phyloP scores from a whole-genome alignment of 2,888 invertebrate species.

The Iphiclides podalirius region DNA sequence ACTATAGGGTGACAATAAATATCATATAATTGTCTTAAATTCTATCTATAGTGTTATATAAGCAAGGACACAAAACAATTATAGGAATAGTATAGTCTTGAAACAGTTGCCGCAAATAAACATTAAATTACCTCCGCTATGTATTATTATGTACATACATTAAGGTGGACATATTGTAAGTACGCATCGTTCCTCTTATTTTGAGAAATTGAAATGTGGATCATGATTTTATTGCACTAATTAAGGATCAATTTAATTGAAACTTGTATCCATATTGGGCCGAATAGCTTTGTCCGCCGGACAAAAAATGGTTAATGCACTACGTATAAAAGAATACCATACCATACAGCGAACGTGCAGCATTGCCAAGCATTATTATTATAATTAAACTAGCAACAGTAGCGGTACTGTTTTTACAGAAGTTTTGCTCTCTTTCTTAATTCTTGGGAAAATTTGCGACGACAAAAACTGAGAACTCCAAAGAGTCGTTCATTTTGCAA shows the following conservation, averaged over 20 bases:
- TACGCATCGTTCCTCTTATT: conserved; percentile 39
- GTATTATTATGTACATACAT: conserved; percentile 55
- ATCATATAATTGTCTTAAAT: too few relatives aligned
- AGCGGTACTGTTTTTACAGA: conserved; percentile 18
- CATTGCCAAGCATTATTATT: conserved; percentile 21
- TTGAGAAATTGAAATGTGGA: conserved; percentile 52
- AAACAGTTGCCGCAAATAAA: conserved; percentile 30
- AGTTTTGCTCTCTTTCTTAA: conserved; percentile 21
- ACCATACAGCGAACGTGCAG: conserved; percentile 18
- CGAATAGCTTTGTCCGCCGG: conserved; percentile 34
- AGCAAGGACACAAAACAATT: conserved; percentile 18
- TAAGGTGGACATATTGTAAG: conserved; percentile 34
- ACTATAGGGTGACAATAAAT: too few relatives aligned
- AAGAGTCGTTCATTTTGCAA: not conserved
- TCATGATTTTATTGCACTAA: conserved; percentile 64
- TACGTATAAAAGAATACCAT: conserved; percentile 19
- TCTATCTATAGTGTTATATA: too few relatives aligned
- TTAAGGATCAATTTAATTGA: conserved; percentile 68
- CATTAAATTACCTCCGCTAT: conserved; percentile 40
- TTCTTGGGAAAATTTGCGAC: conserved; percentile 21
- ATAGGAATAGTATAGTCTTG: conserved; percentile 13
- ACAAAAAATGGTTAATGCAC: conserved; percentile 43
- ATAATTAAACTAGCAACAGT: conserved; percentile 25
- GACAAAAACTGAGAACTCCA: conserved; percentile 4
- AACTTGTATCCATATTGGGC: conserved; percentile 57